Evolutionary conservation across 2,888 invertebrate species (phyloP), one percentile per base, ranked within the genome.

Genomic region (Rhamphomyia laevipes): DNA sequence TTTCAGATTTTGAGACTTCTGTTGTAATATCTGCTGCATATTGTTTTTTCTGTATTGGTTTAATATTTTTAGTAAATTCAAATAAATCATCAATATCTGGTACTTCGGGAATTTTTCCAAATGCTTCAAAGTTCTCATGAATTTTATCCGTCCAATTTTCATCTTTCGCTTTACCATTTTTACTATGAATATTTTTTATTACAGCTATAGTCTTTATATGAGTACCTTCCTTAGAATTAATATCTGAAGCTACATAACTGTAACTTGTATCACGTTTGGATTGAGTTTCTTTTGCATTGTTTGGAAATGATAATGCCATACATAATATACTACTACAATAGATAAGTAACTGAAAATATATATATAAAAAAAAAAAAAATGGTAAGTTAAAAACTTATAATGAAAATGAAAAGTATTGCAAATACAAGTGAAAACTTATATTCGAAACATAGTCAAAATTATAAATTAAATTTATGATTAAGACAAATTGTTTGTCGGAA

Each of bases 191-290:
- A 56, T 66, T 70, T 54, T 70, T 70, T 49, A 70, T 65, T 9
- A 70, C 67, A 1, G 70, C 69, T 21, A 70, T 64, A 43, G 70
- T 70, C 59, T 70, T 70, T 4, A 70, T 61, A 45, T 63, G 69
- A 2, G 67, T 65, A 10, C 71, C 70, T 45, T 64, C 63, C 49
- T 66, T 68, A 33, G 67, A 65, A 30, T 66, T 65, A 43, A 70
- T 68, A 41, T 70, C 65, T 46, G 70, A 68, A 12, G 70, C 70
- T 10, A 71, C 58, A 61, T 68, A 70, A 48, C 70, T 70, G 31
- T 66, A 58, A 52, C 68, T 70, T n/a, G 67, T 55, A 45, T 70
- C 70, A 38, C 67, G 51, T 50, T 69, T 68, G 10, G 59, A 55
- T 40, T 62, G 66, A 6, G 23, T 27, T 9, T 27, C 23, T 27